Conservation (phyloP, 37 sponge, comb jelly and placozoan genomes). For the Ephydatia muelleri region DNA sequence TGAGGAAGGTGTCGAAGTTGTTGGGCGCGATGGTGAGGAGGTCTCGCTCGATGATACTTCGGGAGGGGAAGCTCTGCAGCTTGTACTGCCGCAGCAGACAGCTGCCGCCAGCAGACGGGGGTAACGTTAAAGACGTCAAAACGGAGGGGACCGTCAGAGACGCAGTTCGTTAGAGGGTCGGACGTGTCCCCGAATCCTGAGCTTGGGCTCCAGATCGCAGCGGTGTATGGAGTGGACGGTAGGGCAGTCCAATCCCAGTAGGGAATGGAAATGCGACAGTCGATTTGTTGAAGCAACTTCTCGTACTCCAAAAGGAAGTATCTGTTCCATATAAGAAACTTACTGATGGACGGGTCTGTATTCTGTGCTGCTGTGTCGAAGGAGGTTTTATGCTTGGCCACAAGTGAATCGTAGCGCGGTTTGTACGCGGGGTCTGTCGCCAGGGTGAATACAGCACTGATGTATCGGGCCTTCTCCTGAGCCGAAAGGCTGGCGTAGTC, state of each 20-base stretch:
- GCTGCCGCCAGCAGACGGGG: constrained; percentile 68
- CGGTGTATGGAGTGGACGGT: constrained; percentile 52
- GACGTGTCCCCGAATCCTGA: constrained; percentile 68
- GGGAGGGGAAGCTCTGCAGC: constrained; percentile 46
- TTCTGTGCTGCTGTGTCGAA: constrained; percentile 37
- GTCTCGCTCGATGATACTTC: constrained; percentile 48
- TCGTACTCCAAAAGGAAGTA: constrained; percentile 78
- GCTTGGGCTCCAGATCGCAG: constrained; percentile 47
- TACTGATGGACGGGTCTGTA: constrained; percentile 33
- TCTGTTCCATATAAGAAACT: constrained; percentile 61
- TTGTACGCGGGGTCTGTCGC: constrained; percentile 54
- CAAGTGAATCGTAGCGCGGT: constrained; percentile 47
- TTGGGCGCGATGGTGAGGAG: constrained; percentile 34
- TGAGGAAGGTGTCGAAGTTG: constrained; percentile 50
- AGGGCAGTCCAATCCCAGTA: constrained; percentile 78
- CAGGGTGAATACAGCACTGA: constrained; percentile 49
- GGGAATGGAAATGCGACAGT: constrained; percentile 69
- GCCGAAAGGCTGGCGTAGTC: constrained; percentile 47
- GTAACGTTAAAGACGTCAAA: constrained; percentile 33
- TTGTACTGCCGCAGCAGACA: constrained; percentile 64
- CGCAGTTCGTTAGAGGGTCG: constrained; percentile 42
- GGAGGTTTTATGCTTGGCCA: constrained; percentile 39
- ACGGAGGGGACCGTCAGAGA: constrained; percentile 61
- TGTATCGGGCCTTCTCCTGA: constrained; percentile 46
- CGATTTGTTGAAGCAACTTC: constrained; percentile 54